Base-by-base conservation (phyloP, 1,140 invertebrate genomes). In the Drosophila funebris region DNA sequence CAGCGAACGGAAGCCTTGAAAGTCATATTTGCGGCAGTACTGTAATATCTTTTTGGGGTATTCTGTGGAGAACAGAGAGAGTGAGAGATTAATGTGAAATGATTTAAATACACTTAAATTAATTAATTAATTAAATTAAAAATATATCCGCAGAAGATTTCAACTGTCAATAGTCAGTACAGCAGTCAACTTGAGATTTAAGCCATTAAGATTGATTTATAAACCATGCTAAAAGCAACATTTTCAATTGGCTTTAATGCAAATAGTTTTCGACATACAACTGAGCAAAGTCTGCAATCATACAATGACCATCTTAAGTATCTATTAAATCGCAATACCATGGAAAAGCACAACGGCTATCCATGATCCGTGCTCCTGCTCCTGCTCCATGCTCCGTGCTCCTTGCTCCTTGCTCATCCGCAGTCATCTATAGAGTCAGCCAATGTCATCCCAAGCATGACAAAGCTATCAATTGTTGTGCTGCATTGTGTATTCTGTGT, bases 21-120 rank as follows among this genome's bases (percentile, higher is more conserved):
- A 90, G 56, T 90, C 84, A 76, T 90, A 90, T 78, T 90, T 90
- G 33, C 90, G 72, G 48, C 90, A 90, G 75, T 90, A 90, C 31
- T 90, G 89, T 43, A 90, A 67, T 36, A 90, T 68, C 68, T 90
- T 90, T 61, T 90, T 90, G 4, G 89, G 90, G 46, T 90, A 90
- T 60, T 90, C 90, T 90, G 76, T 0, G 0, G 7, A 36, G 5
- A 6, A n/a, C n/a, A n/a, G 11, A 33, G 7, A 33, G n/a, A 9
- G 9, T 4, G n/a, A 36, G 24, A 27, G 22, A 24, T 24, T 24
- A 24, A 24, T 24, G 4, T 24, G 4, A 24, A 3, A 24, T 24
- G 22, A 22, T 22, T 22, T 22, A 22, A 22, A 22, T 2, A 22
- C 1, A 22, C 22, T 2, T 22, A 4, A 22, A 22, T 22, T 2